Evolutionary conservation across 1,140 invertebrate species (phyloP).

Genomic region (Leguminivora glycinivorella): DNA sequence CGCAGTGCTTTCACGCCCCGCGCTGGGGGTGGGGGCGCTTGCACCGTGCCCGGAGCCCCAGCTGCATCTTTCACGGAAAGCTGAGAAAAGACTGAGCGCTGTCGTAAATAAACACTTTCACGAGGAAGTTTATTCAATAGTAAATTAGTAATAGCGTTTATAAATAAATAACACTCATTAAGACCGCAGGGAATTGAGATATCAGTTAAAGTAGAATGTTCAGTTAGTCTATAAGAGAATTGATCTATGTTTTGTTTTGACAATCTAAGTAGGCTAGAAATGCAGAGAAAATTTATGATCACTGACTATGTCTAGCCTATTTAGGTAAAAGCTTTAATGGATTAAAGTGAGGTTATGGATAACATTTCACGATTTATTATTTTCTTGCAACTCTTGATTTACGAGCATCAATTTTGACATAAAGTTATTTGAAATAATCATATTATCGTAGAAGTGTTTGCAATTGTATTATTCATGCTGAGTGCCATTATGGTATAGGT

Average conservation of each 20-base stretch:
- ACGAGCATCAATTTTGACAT: not conserved
- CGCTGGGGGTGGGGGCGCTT: constrained; percentile 54
- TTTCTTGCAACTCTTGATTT: not conserved
- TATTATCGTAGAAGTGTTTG: not conserved
- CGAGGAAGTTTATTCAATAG: constrained; percentile 3
- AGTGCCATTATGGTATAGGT: too few species aligned
- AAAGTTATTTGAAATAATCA: not conserved
- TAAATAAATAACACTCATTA: too few species aligned
- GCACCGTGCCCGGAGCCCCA: constrained; percentile 5
- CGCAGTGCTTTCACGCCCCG: constrained; percentile 74
- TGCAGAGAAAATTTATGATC: not conserved
- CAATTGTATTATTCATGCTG: too few species aligned
- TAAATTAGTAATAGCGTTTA: not conserved
- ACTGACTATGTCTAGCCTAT: not conserved
- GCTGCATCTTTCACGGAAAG: constrained; percentile 56
- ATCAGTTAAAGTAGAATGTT: not conserved
- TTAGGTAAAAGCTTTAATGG: not conserved
- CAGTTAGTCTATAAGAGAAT: not conserved
- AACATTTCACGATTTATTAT: not conserved
- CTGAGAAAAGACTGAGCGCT: constrained; percentile 52
- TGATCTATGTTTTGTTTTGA: not conserved
- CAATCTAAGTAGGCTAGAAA: constrained; percentile 1
- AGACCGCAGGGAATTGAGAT: not conserved
- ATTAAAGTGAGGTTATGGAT: not conserved
- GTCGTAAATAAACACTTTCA: constrained; percentile 16